Conservation (phyloP, 2,888 invertebrate genomes). For the Lycaena phlaeas region DNA sequence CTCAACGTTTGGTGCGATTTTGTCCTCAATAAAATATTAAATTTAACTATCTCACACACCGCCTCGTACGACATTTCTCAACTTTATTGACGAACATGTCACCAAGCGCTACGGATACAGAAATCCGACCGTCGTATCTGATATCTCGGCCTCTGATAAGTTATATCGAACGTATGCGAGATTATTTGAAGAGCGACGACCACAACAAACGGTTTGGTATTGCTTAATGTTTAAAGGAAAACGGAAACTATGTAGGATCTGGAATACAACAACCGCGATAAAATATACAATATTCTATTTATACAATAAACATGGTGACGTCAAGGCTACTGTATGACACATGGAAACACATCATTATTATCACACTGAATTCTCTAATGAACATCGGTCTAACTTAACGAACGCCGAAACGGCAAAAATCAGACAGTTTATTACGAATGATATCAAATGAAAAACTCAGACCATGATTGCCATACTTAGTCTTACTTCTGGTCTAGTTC, state of each 20-base stretch:
- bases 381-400: no score
- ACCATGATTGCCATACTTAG: no score
- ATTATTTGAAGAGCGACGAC: slow-evolving; percentile 8
- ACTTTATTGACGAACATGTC: no score
- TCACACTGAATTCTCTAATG: no score
- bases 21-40: slow-evolving; percentile 5
- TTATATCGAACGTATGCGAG: slow-evolving; percentile 8
- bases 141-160: slow-evolving; percentile 25
- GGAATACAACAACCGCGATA: slow-evolving; percentile 11
- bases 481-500: no score
- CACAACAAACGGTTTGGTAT: slow-evolving; percentile 27
- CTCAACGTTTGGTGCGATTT: slow-evolving; percentile 44
- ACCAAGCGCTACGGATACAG: slow-evolving; percentile 11
- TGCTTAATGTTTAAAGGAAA: slow-evolving; percentile 27
- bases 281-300: neutral
- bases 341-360: no score
- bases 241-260: slow-evolving; percentile 28
- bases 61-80: no score
- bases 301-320: neutral
- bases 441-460: no score
- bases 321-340: slow-evolving; percentile 14
- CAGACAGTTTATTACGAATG: no score
- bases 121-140: slow-evolving; percentile 20
- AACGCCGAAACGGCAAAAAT: no score
- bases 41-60: no score